Evolutionary conservation across 2,113 vertebrate species (phyloP).

Genomic region (Opisthocomus hoazin): DNA sequence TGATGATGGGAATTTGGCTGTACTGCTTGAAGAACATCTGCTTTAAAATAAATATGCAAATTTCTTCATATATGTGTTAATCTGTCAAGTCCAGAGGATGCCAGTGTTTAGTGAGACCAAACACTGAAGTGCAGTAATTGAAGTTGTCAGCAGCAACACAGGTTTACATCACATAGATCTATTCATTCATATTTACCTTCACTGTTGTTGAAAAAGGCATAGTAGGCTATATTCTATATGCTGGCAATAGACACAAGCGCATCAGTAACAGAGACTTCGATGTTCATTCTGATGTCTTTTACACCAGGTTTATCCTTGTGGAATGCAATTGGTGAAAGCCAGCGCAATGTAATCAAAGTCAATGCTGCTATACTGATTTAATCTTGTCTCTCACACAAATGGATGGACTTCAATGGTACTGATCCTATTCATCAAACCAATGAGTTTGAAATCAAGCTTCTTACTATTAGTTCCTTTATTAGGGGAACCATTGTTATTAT

Average conservation of each 20-base stretch:
- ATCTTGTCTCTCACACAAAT: not conserved
- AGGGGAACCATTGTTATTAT: not conserved
- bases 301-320: not conserved
- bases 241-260: not conserved
- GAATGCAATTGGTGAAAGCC: not conserved
- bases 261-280: not conserved
- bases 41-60: slow-evolving; percentile 64
- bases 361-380: not conserved
- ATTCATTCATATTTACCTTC: not conserved
- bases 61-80: slow-evolving; percentile 59
- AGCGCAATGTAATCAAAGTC: not conserved
- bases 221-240: not conserved
- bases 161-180: not conserved
- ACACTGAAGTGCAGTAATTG: not conserved
- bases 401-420: not conserved
- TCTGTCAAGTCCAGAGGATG: slow-evolving; percentile 52
- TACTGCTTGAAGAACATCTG: slow-evolving; percentile 32
- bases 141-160: not conserved
- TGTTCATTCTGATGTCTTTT: not conserved
- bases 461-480: not conserved
- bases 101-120: slow-evolving; percentile 17
- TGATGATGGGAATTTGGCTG: slow-evolving; percentile 47
- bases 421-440: not conserved
- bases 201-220: not conserved
- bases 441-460: not conserved